Evolutionary conservation across 2,888 invertebrate species (phyloP).

Genomic region (Coecobrya sp.): DNA sequence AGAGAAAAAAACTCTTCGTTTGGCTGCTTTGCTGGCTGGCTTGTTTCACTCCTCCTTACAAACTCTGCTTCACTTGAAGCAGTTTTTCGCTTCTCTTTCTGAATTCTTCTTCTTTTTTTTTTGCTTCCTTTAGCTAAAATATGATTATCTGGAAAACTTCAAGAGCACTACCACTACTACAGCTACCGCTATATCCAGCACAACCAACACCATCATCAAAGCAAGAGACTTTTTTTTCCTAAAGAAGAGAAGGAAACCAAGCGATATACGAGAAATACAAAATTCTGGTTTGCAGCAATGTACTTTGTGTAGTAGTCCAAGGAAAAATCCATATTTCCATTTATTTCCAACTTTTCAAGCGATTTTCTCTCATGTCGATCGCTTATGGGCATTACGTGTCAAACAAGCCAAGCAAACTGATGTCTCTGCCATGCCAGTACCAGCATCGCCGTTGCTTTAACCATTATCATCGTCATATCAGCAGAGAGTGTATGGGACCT

Average conservation of each 20-base stretch:
- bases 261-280: background rate
- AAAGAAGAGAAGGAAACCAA: constrained; percentile 9
- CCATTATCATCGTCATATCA: constrained; percentile 36
- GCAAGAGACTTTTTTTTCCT: background rate
- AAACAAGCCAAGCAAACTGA: constrained; percentile 61
- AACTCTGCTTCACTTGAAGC: constrained; percentile 51
- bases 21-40: background rate
- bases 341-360: constrained; percentile 73
- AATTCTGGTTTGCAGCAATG: background rate
- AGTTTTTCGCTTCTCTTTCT: constrained; percentile 51
- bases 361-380: constrained; percentile 66
- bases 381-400: constrained; percentile 79
- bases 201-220: background rate
- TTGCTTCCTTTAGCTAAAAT: constrained; percentile 64
- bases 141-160: constrained; percentile 73
- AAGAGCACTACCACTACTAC: constrained; percentile 43
- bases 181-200: background rate
- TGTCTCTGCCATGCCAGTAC: constrained; percentile 22
- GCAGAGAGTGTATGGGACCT: background rate
- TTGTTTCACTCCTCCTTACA: constrained; percentile 34
- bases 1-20: constrained; percentile 38
- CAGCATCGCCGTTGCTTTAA: constrained; percentile 3
- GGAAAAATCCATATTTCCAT: constrained; percentile 77
- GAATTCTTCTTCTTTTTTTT: constrained; percentile 37
- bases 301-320: constrained; percentile 1